Base-by-base conservation (phyloP, 2,888 invertebrate genomes). In the Zele albiditarsus region DNA sequence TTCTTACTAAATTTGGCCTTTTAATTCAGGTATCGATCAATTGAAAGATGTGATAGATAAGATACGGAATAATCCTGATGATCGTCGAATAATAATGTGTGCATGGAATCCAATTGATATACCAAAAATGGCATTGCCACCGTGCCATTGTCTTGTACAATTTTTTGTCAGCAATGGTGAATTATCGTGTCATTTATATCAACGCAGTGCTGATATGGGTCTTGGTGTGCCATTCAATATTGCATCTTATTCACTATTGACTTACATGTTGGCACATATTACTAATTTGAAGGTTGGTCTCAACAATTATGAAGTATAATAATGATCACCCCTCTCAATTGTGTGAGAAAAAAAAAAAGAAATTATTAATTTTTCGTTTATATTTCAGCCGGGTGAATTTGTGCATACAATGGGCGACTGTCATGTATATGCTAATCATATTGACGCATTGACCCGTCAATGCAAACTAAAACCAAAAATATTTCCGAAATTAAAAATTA, bases 171-270 rank as follows among this genome's bases (percentile, higher is more conserved):
- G 94, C 0, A 90, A 92, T 82, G 94, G 93, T 1, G 95, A 96
- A 88, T 90, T 99, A 0, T 97, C 97, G 0, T 98, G 98, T 85
- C 95, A 97, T 82, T 89, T 99, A 80, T 98, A 98, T 88, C 99
- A 99, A 89, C 92, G 99, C 80, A 98, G 98, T 83, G 99, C 97
- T 8, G 99, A 99, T 88, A 96, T 99, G 95, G 98, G 98, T 2
- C 91, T 99, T 1, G 99, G 99, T n/a, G 98, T 98, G 0, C 98
- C 98, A 14, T 99, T 99, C 89, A 99, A 99, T 90, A 97, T 99
- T 82, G 98, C 99, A 67, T 98, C 98, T 83, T 99, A 99, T 90
- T 93, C 98, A 1, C 89, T 99, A 33, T 91, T 99, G 3, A 98
- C 98, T 2, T 95, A 95, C 84, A 98, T 99, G 97, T 95, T 99